Conservation (phyloP, 2,888 invertebrate genomes). For the Sturmia bella region DNA sequence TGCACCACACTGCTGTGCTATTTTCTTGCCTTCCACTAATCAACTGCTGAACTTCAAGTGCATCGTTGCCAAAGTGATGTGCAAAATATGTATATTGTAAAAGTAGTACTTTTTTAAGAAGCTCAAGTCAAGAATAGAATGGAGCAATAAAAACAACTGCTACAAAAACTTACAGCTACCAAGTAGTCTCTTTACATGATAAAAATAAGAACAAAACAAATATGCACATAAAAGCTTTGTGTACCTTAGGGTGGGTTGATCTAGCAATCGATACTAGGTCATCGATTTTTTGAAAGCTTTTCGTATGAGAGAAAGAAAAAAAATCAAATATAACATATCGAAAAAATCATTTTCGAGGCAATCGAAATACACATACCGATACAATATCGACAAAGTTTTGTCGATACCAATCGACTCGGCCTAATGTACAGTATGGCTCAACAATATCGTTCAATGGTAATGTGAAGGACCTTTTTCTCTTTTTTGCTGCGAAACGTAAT, state of each 20-base stretch:
- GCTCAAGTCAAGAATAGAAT: constrained; percentile 45
- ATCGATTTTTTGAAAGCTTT: too few relatives aligned
- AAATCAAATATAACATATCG: too few relatives aligned
- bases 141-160: constrained; percentile 26
- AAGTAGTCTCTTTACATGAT: too few relatives aligned
- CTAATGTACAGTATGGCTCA: constrained; percentile 52
- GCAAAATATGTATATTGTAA: background rate
- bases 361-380: too few relatives aligned
- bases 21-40: constrained; percentile 2
- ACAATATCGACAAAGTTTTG: too few relatives aligned
- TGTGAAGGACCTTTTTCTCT: constrained; percentile 45
- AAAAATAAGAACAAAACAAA: background rate
- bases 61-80: constrained; percentile 25
- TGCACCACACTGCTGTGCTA: background rate
- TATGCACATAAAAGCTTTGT: constrained; percentile 6
- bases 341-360: too few relatives aligned
- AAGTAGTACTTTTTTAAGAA: background rate
- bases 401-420: too few relatives aligned
- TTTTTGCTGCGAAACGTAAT: background rate
- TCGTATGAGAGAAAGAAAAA: too few relatives aligned
- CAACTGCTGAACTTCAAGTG: background rate
- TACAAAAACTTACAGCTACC: background rate
- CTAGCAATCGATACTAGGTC: too few relatives aligned
- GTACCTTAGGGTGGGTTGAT: constrained; percentile 46
- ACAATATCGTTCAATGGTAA: constrained; percentile 49